phyloP scores from a whole-genome alignment of 2,888 invertebrate species.

The Drosophila recens region DNA sequence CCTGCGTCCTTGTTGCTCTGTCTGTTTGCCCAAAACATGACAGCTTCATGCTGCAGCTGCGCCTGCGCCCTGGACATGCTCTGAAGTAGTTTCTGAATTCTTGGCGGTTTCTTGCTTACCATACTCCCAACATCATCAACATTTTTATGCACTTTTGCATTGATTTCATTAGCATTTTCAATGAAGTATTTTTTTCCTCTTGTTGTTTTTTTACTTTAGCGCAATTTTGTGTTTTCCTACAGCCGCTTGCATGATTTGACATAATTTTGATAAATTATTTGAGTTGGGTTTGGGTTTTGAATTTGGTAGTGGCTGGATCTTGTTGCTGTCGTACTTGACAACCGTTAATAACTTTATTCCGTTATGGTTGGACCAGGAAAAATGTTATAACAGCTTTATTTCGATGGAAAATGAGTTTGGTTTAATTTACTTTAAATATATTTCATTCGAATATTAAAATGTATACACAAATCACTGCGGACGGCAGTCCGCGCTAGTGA shows the following conservation, averaged over 20 bases:
- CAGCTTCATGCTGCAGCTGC: conserved; percentile 76
- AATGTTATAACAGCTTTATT: background rate
- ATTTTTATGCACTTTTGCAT: conserved; percentile 65
- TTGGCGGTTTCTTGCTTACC: conserved; percentile 56
- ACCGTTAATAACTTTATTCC: conserved; percentile 61
- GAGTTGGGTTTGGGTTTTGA: conserved; percentile 30
- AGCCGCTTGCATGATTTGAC: conserved; percentile 76
- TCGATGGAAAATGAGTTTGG: background rate
- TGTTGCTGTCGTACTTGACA: conserved; percentile 58
- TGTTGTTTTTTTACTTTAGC: conserved; percentile 35
- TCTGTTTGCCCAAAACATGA: conserved; percentile 77
- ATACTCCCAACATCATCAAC: conserved; percentile 19
- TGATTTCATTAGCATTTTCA: conserved; percentile 73
- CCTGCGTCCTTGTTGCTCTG: conserved; percentile 8
- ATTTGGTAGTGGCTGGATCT: conserved; percentile 2
- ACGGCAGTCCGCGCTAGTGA: too few relatives aligned
- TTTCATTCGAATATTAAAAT: background rate
- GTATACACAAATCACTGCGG: background rate
- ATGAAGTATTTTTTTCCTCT: conserved; percentile 25
- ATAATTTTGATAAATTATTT: conserved; percentile 77
- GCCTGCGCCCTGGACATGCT: conserved; percentile 34
- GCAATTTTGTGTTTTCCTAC: conserved; percentile 33
- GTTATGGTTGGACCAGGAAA: conserved; percentile 29
- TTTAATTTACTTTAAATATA: too few relatives aligned
- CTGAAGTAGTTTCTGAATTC: conserved; percentile 15